Conservation (phyloP, 2,113 vertebrate genomes). For the Chloropsis cyanopogon region DNA sequence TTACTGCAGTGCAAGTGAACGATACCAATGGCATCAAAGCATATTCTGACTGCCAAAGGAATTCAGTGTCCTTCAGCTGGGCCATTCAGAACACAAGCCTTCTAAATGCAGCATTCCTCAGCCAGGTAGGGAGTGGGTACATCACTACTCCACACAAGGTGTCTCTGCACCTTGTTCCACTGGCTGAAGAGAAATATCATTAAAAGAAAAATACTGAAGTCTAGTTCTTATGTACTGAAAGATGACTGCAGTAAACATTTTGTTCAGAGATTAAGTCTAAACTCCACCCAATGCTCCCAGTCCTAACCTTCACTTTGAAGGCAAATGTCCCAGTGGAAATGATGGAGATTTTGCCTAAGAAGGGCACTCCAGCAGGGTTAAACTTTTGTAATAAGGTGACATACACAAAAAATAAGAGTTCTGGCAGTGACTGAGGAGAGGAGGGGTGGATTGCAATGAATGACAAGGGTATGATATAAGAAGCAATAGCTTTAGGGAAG, state of each 20-base stretch:
- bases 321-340: neutral
- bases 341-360: neutral
- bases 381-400: constrained; percentile 2
- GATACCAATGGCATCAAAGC: neutral
- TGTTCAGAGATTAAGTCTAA: neutral
- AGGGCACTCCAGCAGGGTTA: neutral
- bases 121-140: neutral
- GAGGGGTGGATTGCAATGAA: constrained; percentile 46
- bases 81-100: neutral
- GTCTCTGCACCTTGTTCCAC: neutral
- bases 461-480: constrained; percentile 53
- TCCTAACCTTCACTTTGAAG: neutral
- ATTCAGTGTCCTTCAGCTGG: neutral
- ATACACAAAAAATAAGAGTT: constrained; percentile 55
- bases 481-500: constrained; percentile 68
- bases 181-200: constrained; percentile 8
- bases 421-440: constrained; percentile 36
- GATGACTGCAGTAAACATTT: neutral
- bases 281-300: neutral
- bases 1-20: neutral
- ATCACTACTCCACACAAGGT: neutral
- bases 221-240: neutral
- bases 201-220: neutral
- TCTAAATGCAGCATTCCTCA: neutral
- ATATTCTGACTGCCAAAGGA: neutral